phyloP scores from a whole-genome alignment of 2,797 vertebrate genomes.

The Falco cherrug region DNA sequence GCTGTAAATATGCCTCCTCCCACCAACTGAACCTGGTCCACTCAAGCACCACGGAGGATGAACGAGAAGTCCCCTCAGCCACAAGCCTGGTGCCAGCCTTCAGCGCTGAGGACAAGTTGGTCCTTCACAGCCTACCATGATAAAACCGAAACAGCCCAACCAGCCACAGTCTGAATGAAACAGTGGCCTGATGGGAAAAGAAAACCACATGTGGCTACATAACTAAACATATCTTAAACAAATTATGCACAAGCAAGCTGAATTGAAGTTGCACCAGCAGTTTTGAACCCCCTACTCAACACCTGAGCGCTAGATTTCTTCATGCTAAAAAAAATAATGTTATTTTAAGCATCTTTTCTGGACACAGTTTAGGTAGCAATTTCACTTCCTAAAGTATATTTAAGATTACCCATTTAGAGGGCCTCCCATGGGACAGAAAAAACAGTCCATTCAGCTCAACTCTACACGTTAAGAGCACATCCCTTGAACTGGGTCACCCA shows the following conservation, averaged over 20 bases:
- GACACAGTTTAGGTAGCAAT: background rate
- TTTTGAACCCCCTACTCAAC: background rate
- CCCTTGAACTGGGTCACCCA: background rate
- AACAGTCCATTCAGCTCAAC: background rate
- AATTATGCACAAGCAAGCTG: accelerated
- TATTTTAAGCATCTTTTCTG: background rate
- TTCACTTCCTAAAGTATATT: background rate
- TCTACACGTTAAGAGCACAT: background rate
- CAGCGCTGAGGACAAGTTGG: accelerated
- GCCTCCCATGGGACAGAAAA: background rate
- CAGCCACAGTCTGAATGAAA: background rate
- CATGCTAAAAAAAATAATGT: background rate
- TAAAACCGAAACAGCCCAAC: background rate
- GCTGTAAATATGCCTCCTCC: background rate
- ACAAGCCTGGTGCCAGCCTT: background rate
- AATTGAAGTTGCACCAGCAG: background rate
- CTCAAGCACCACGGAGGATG: background rate
- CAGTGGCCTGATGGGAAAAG: background rate
- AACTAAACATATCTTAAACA: background rate
- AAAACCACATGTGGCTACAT: background rate
- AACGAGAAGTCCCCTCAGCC: background rate
- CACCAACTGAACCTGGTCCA: accelerated
- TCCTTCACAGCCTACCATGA: background rate
- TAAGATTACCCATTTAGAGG: background rate
- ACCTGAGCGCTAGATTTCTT: background rate